Conservation (phyloP, 2,888 invertebrate species). For the Geophilus truncorum region DNA sequence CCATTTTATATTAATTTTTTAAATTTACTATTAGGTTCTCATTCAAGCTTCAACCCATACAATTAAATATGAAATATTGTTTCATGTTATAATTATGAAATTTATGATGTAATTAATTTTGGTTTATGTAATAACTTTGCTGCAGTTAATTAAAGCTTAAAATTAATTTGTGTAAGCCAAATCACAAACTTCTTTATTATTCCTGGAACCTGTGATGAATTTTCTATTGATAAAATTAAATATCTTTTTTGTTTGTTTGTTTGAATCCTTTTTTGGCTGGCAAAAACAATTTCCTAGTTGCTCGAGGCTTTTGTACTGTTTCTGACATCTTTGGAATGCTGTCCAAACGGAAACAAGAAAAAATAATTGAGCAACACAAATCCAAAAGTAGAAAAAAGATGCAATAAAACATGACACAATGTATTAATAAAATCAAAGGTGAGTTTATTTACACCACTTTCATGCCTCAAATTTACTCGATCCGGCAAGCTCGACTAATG, state of each 20-base stretch:
- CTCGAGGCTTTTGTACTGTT: slow-evolving; percentile 1
- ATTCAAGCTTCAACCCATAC: background rate
- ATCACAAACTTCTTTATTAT: no score
- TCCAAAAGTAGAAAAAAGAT: background rate
- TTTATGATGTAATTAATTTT: slow-evolving; percentile 15
- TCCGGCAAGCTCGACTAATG: background rate
- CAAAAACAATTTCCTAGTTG: slow-evolving; percentile 16
- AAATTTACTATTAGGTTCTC: background rate
- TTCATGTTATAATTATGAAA: background rate
- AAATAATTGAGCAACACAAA: slow-evolving; percentile 18
- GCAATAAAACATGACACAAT: background rate
- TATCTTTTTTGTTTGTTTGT: background rate
- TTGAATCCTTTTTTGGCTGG: background rate
- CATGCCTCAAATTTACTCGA: background rate
- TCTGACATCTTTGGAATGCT: slow-evolving; percentile 22
- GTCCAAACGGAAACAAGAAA: background rate
- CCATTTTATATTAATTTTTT: background rate
- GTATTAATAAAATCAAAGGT: background rate
- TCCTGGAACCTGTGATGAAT: background rate
- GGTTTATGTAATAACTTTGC: background rate
- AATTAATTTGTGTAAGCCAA: background rate
- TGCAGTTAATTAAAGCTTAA: background rate
- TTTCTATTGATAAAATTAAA: background rate
- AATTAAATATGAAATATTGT: background rate
- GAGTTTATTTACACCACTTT: background rate